Base-by-base conservation (phyloP, 2,888 invertebrate species). In the Formica aserva region DNA sequence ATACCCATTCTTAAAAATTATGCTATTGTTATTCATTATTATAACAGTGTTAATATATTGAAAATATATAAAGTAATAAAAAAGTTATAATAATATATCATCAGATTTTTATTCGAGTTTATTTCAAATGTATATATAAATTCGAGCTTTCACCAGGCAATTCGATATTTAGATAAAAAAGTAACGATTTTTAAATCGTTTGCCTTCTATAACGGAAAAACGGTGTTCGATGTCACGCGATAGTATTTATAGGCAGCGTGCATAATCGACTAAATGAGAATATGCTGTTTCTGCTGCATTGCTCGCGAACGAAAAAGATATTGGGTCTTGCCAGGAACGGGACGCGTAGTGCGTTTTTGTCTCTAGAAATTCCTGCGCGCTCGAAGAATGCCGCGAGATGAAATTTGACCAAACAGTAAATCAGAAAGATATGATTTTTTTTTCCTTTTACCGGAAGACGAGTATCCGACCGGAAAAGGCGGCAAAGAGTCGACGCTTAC, bases 381-480 rank as follows among this genome's bases (percentile, higher is more conserved):
- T 63, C 72, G 62, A 63, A 32, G 72, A 80, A 80, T 52, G 48
- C 22, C 71, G 57, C 48, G 62, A 72, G 83, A 74, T 63, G 88
- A 91, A 90, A 91, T 85, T 90, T 85, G 90, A 86, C 85, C 87
- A 83, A 85, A 86, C 84, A 86, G 86, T 90, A 90, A 88, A 90
- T 90, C 91, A 90, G 82, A 83, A 83, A 90, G 91, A 91, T 90
- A 91, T 91, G 90, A 90, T 91, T 90, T 88, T 88, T 71, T 87
- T 91, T 83, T 80, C 69, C 32, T 76, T 66, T 60, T 75, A 67
- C 62, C 77, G 91, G 90, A 91, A 88, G 87, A 85, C 89, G 88
- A 89, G 91, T 87, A 88, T 91, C 90, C 90, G 86, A 84, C 87
- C 86, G 89, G 87, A 90, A 90, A 89, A 84, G 78, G 74, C 72